phyloP scores from a whole-genome alignment of 2,797 vertebrate genomes.

The Pseudochromis fuscus region DNA sequence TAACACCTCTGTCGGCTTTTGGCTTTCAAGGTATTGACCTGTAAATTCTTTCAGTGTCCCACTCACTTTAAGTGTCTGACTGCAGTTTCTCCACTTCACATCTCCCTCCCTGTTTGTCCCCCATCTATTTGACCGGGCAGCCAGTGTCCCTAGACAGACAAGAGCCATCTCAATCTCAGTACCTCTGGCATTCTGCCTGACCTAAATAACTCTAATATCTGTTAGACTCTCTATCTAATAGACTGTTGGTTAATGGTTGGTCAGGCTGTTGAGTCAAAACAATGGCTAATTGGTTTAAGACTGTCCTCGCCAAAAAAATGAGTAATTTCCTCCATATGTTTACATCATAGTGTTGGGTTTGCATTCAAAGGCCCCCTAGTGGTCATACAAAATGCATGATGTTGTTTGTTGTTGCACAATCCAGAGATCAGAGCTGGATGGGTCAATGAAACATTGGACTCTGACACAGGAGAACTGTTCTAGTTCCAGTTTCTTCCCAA shows the following conservation, averaged over 20 bases:
- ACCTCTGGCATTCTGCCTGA: conserved; percentile 62
- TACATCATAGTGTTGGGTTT: too few relatives aligned
- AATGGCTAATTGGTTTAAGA: conserved; percentile 22
- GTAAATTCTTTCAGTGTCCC: conserved; percentile 55
- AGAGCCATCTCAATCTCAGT: conserved; percentile 55
- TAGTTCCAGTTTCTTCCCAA: too few relatives aligned
- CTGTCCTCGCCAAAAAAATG: not conserved
- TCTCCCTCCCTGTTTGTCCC: conserved; percentile 55
- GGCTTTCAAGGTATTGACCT: conserved; percentile 55
- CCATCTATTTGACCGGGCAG: conserved; percentile 50
- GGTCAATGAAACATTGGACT: too few relatives aligned
- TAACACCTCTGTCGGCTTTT: conserved; percentile 46
- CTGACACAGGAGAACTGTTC: not conserved
- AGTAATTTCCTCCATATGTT: not conserved
- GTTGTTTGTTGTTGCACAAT: too few relatives aligned
- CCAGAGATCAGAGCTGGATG: too few relatives aligned
- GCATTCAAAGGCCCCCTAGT: not conserved
- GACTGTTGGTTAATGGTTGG: conserved; percentile 49
- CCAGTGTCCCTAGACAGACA: conserved; percentile 40
- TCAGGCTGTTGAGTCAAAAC: conserved; percentile 31
- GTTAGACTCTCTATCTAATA: conserved; percentile 41
- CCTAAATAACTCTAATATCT: conserved; percentile 75
- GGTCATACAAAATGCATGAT: not conserved
- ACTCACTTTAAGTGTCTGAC: conserved; percentile 38
- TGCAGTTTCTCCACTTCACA: conserved; percentile 44